phyloP scores from a whole-genome alignment of 2,797 vertebrate genomes.

The Pelodytes ibericus region DNA sequence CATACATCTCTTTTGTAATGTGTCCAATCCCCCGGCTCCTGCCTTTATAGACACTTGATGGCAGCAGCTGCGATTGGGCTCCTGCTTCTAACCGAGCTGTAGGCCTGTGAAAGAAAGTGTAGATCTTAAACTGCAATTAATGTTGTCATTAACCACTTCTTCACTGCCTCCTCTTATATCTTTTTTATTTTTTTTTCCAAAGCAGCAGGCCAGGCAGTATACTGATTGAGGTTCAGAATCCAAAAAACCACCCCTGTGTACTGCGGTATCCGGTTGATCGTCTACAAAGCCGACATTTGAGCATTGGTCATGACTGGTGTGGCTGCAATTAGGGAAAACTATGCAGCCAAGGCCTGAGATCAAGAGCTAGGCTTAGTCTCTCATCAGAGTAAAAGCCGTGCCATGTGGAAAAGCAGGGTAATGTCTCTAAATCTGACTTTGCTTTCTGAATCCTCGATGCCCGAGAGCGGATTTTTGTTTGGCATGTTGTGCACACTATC shows the following conservation, averaged over 20 bases:
- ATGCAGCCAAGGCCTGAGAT: slow-evolving; percentile 6
- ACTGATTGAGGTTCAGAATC: not conserved
- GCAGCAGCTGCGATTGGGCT: slow-evolving; percentile 63
- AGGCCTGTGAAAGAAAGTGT: slow-evolving; percentile 60
- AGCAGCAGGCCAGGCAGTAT: not conserved
- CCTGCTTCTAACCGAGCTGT: slow-evolving; percentile 61
- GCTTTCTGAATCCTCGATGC: slow-evolving; percentile 40
- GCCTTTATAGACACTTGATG: slow-evolving; percentile 42
- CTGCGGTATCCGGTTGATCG: not conserved
- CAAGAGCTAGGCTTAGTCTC: slow-evolving; percentile 1
- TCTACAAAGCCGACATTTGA: not conserved
- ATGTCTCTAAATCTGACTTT: slow-evolving; percentile 40
- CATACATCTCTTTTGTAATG: slow-evolving; percentile 26
- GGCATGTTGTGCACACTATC: slow-evolving; percentile 28
- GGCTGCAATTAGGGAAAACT: slow-evolving; percentile 2
- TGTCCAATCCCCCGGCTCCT: slow-evolving; percentile 59
- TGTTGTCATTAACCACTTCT: slow-evolving; percentile 65
- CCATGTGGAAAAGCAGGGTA: slow-evolving; percentile 7
- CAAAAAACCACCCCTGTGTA: not conserved
- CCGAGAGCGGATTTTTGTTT: slow-evolving; percentile 32
- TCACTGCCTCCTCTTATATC: not conserved
- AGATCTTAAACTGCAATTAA: slow-evolving; percentile 60
- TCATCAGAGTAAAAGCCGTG: slow-evolving; percentile 9
- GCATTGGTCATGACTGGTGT: slow-evolving; percentile 2
- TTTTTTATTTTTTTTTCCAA: slow-evolving; percentile 1